phyloP scores from a whole-genome alignment of 2,113 vertebrate genomes.

The Chloebia gouldiae region DNA sequence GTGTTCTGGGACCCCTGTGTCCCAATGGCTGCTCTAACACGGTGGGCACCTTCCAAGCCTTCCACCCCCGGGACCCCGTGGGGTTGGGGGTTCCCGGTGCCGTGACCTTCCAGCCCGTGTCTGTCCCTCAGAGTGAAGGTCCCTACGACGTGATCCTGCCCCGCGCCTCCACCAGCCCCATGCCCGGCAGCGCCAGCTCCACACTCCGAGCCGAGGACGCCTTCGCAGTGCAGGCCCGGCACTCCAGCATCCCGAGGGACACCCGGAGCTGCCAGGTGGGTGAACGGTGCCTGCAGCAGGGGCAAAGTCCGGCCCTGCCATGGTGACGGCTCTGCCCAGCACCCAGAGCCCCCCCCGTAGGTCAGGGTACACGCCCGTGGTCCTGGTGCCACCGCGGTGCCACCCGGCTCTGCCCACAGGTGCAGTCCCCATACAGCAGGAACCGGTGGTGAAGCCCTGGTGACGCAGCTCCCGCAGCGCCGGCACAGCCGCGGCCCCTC shows the following conservation, averaged over 20 bases:
- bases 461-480: neutral
- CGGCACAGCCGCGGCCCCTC: neutral
- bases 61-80: accelerated
- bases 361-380: neutral
- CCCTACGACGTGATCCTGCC: slow-evolving; percentile 83
- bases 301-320: neutral
- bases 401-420: slow-evolving; percentile 49
- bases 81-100: neutral
- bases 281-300: neutral
- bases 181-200: slow-evolving; percentile 74
- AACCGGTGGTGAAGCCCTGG: slow-evolving; percentile 66
- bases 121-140: slow-evolving; percentile 56
- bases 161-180: slow-evolving; percentile 77
- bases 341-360: accelerated
- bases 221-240: slow-evolving; percentile 46
- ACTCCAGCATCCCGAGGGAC: slow-evolving; percentile 20
- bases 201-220: slow-evolving; percentile 73
- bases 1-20: accelerated
- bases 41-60: neutral
- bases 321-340: neutral
- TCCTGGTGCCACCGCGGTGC: neutral
- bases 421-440: slow-evolving; percentile 69
- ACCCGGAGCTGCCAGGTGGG: slow-evolving; percentile 70
- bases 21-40: neutral
- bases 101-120: neutral